Evolutionary conservation across 2,888 invertebrate species (phyloP).

Genomic region (Encarsia formosa): DNA sequence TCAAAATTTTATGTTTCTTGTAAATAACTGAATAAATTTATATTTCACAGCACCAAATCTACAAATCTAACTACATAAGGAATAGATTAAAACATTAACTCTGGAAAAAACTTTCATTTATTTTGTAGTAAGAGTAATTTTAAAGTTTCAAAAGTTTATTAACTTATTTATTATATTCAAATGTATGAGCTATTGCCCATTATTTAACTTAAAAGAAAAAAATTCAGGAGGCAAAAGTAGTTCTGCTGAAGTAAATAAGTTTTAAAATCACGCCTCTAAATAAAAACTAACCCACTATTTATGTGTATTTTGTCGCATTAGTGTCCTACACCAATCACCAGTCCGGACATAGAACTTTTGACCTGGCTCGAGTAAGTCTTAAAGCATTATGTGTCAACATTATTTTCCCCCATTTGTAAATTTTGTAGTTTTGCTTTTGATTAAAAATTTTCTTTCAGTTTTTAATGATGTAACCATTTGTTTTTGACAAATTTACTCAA

Average conservation of each 20-base stretch:
- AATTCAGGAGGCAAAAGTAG: not conserved
- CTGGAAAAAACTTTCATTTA: too few relatives aligned
- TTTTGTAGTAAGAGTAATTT: too few relatives aligned
- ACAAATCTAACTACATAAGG: too few relatives aligned
- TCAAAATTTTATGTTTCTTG: too few relatives aligned
- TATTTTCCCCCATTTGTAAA: slow-evolving; percentile 34
- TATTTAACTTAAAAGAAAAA: not conserved
- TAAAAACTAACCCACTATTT: slow-evolving; percentile 27
- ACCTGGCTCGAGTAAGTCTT: slow-evolving; percentile 83
- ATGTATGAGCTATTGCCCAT: too few relatives aligned
- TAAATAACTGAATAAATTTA: too few relatives aligned
- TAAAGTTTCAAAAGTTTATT: not conserved
- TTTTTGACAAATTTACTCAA: not conserved
- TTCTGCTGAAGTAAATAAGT: slow-evolving; percentile 11
- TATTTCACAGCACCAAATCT: too few relatives aligned
- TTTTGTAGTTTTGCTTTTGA: slow-evolving; percentile 33
- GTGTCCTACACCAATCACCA: slow-evolving; percentile 84
- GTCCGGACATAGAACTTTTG: slow-evolving; percentile 86
- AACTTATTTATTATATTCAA: not conserved
- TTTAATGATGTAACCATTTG: slow-evolving; percentile 5
- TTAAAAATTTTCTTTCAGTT: not conserved
- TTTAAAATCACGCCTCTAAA: slow-evolving; percentile 14
- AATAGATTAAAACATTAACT: too few relatives aligned
- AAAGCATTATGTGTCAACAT: slow-evolving; percentile 39
- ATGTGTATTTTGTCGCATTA: slow-evolving; percentile 55